phyloP scores from a whole-genome alignment of 1,140 invertebrate species.

The Homarus americanus region DNA sequence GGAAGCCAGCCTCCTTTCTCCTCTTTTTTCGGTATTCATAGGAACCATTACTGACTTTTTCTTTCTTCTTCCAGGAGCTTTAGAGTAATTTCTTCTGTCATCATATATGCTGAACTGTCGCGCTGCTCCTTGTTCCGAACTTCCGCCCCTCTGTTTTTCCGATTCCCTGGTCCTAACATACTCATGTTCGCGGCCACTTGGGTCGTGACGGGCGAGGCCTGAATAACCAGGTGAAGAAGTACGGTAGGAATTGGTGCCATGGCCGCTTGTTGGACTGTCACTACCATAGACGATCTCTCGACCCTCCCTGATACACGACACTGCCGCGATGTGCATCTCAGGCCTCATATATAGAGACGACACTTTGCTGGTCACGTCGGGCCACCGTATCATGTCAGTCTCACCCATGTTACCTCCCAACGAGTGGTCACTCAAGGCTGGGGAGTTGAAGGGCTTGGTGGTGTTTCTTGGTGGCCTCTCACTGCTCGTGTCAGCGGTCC shows the following conservation, averaged over 20 bases:
- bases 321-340: conserved; percentile 47
- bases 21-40: neutral
- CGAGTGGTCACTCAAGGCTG: neutral
- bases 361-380: conserved; percentile 23
- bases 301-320: conserved; percentile 26
- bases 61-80: neutral
- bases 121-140: neutral
- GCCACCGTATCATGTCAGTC: neutral
- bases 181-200: neutral
- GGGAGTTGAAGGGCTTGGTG: neutral
- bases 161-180: neutral
- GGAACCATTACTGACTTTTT: neutral
- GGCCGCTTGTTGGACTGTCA: neutral
- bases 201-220: neutral
- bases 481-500: neutral
- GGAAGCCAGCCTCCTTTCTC: neutral
- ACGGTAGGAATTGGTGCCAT: neutral
- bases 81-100: conserved; percentile 18
- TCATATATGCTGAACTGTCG: conserved; percentile 15
- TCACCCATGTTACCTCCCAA: neutral
- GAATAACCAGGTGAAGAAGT: neutral
- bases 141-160: neutral
- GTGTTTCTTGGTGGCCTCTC: neutral
- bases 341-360: conserved; percentile 47
- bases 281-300: conserved; percentile 1